phyloP scores from a whole-genome alignment of 2,113 vertebrate genomes.

The Desmodus rotundus region DNA sequence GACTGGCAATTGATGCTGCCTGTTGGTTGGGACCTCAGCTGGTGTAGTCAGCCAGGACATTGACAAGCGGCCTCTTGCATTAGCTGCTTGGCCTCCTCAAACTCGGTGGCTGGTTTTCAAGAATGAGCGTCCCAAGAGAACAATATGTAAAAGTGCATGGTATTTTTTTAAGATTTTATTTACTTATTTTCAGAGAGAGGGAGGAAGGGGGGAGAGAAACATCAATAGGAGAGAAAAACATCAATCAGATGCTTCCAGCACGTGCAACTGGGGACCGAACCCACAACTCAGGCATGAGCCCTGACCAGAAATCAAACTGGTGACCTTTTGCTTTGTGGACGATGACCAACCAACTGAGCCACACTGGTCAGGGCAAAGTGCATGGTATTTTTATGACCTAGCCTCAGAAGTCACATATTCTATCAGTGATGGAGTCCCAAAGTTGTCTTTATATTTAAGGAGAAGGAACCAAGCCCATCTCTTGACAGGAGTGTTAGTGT shows the following conservation, averaged over 20 bases:
- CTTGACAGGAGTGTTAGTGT: neutral
- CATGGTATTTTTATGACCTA: neutral
- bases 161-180: neutral
- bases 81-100: slow-evolving; percentile 10
- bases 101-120: slow-evolving; percentile 8
- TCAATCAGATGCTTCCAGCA: too few species aligned
- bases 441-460: neutral
- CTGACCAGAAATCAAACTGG: too few species aligned
- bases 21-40: neutral
- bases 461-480: neutral
- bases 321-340: too few species aligned
- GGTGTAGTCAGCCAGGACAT: neutral
- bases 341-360: too few species aligned
- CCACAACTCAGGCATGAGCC: too few species aligned
- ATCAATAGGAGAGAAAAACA: too few species aligned
- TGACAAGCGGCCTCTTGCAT: neutral
- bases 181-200: too few species aligned
- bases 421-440: neutral
- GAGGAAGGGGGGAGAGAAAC: too few species aligned
- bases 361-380: neutral
- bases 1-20: neutral
- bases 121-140: neutral
- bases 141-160: neutral
- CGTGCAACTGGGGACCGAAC: too few species aligned
- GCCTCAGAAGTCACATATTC: neutral